Conservation (phyloP, 2,113 vertebrate species). For the Pterocles burchelli region DNA sequence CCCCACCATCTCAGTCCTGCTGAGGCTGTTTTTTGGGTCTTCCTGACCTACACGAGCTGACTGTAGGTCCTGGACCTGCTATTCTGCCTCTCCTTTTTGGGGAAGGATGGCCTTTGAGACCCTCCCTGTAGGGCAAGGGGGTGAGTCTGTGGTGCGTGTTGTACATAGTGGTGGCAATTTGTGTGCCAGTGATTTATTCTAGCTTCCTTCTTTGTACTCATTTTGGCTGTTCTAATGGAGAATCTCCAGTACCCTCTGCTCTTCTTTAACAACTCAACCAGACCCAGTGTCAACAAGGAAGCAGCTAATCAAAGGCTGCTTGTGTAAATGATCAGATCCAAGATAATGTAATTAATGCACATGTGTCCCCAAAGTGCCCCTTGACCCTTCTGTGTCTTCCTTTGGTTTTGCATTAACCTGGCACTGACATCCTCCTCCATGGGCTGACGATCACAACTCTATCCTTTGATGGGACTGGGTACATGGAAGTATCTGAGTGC, state of each 20-base stretch:
- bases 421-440: not conserved
- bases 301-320: slow-evolving; percentile 7
- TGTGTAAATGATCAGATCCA: not conserved
- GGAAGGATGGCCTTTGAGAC: not conserved
- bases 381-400: not conserved
- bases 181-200: not conserved
- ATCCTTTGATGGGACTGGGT: not conserved
- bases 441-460: not conserved
- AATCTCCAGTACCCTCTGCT: not conserved
- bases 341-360: not conserved
- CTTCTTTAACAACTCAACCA: not conserved
- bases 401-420: not conserved
- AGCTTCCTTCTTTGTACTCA: not conserved
- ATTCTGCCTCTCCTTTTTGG: not conserved
- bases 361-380: not conserved
- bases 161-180: not conserved
- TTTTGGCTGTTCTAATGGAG: not conserved
- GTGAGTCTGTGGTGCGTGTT: not conserved
- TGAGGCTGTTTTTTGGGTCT: not conserved
- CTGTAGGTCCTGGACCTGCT: not conserved
- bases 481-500: not conserved
- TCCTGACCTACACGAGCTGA: not conserved
- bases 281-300: slow-evolving; percentile 32
- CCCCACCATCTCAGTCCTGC: not conserved
- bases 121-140: not conserved